These are phyloP conservation scores for Progne subis DNA, from an alignment of 2,113 vertebrate genomes.

Conservation along the genomic window DNA sequence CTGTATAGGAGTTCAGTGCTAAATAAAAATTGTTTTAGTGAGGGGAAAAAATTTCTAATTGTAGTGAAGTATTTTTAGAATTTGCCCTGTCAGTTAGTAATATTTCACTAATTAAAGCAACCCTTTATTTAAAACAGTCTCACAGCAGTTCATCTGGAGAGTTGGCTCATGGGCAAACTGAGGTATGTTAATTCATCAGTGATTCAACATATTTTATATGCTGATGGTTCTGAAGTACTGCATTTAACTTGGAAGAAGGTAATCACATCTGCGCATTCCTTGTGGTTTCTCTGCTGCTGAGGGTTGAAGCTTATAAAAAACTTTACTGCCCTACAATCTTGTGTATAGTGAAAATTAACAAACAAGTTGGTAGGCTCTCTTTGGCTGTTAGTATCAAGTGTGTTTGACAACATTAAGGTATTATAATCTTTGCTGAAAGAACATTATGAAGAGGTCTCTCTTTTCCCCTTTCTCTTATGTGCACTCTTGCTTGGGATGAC, in stretches of 20 bases:
- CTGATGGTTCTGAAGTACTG: constrained; percentile 22
- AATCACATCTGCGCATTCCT: constrained; percentile 17
- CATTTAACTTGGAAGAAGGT: constrained; percentile 30
- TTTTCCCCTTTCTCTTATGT: neutral
- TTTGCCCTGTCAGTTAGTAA: constrained; percentile 53
- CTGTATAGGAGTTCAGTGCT: constrained; percentile 16
- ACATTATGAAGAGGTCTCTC: neutral
- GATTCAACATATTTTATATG: neutral
- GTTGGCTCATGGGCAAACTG: constrained; percentile 5
- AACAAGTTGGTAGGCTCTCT: neutral
- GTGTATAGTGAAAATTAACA: constrained; percentile 2
- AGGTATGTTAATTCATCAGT: constrained; percentile 39
- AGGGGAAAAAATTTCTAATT: neutral
- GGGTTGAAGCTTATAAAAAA: neutral
- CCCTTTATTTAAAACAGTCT: constrained; percentile 48
- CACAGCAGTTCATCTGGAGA: constrained; percentile 8
- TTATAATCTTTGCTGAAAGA: neutral
- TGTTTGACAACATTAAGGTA: neutral
- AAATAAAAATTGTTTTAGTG: neutral
- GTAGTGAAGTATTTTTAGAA: constrained; percentile 60
- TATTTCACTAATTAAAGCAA: constrained; percentile 61
- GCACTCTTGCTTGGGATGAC: neutral
- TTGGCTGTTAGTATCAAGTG: neutral
- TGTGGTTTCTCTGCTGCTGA: constrained; percentile 16
- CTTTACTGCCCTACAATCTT: neutral